These are phyloP conservation scores for Heteronetta atricapilla DNA, from an alignment of 2,113 vertebrate genomes.

Conservation along the genomic window DNA sequence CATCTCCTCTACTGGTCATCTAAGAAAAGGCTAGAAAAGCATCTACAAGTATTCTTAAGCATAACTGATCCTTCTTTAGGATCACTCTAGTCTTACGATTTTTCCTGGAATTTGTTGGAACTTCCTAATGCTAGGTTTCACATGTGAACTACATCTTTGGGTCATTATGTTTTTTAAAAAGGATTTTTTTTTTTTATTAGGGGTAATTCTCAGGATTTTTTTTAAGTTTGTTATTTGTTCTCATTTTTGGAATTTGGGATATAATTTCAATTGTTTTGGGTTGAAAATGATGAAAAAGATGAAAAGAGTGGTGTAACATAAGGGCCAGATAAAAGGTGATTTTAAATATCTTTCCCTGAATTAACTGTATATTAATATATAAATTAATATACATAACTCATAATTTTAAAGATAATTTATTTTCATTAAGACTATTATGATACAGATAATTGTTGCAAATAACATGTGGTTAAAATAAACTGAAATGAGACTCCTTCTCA, in stretches of 20 bases:
- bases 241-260: not conserved
- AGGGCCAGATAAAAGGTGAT: not conserved
- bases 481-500: not conserved
- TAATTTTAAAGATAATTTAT: not conserved
- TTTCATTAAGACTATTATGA: not conserved
- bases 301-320: not conserved
- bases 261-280: not conserved
- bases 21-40: not conserved
- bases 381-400: not conserved
- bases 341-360: not conserved
- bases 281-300: not conserved
- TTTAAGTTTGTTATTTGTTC: not conserved
- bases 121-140: not conserved
- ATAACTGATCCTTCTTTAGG: not conserved
- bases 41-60: not conserved
- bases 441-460: not conserved
- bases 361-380: not conserved
- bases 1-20: not conserved
- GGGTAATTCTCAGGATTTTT: not conserved
- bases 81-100: not conserved
- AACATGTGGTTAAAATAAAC: not conserved
- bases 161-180: not conserved
- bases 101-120: not conserved
- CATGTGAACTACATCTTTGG: not conserved
- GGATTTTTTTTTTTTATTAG: not conserved